Evolutionary conservation across 2,113 vertebrate genomes (phyloP), one percentile per base, ranked within the genome.

Genomic region (Toxotes jaculatrix): DNA sequence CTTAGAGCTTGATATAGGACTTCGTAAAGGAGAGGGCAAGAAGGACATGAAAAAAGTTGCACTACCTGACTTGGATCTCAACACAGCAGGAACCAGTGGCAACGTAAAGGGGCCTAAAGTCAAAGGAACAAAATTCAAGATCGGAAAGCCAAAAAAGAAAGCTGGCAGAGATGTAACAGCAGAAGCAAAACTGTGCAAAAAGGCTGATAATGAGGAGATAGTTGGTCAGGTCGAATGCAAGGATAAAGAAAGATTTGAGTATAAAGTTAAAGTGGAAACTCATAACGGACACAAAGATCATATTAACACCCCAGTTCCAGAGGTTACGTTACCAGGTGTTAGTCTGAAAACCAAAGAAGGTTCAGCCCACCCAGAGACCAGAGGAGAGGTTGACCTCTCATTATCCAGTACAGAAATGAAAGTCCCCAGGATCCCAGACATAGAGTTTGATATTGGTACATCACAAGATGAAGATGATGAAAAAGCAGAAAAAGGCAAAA

Each of bases 41-140:
- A 90, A 83, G 16, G 83, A 79, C 56, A 89, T 78, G 60, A 91
- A 89, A 40, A 94, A 92, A 6, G 47, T 90, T 65, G 92, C 93
- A 57, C 59, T 88, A 17, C 88, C 91, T 70, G 90, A 93, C 40
- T 38, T 92, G 55, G 84, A 91, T 32, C 34, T 87, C 0, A 93
- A 93, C 42, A 71, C 53, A 0, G 36, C 84, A 70, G 86, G 31
- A 36, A 23, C 53, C 0, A 91, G 78, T 11, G 27, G 17, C 0
- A 93, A 91, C 80, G 74, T 36, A 23, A 94, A 94, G 32, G 94
- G 83, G 0, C 66, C 90, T 47, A 88, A 89, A 79, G 64, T 94
- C 11, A 96, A 94, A 90, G 93, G 93, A 69, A 90, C 91, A 21
- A 94, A 93, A 69, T 93, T 95, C 32, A 93, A 94, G 74, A 94